Evolutionary conservation across 2,888 invertebrate species (phyloP).

Genomic region (Megalurothrips usitatus): DNA sequence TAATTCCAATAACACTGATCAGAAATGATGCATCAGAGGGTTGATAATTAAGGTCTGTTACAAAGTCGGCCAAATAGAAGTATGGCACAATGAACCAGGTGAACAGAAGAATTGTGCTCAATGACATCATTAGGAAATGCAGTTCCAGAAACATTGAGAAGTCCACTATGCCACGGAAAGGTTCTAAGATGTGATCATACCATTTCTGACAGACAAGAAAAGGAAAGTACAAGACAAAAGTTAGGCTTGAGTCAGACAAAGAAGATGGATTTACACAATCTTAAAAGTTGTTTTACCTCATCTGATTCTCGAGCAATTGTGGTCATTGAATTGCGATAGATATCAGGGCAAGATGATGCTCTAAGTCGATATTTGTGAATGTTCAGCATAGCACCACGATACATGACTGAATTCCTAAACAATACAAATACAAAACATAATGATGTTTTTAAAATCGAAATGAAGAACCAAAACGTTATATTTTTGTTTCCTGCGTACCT

Average conservation of each 20-base stretch:
- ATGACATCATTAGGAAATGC: constrained; percentile 73
- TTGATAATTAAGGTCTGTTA: constrained; percentile 63
- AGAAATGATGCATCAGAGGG: constrained; percentile 72
- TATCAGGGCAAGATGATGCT: constrained; percentile 88
- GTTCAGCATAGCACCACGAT: constrained; percentile 79
- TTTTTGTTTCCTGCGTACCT: constrained; percentile 38
- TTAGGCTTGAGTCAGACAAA: no score
- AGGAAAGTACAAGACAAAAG: no score
- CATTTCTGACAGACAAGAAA: constrained; percentile 60
- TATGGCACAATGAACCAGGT: constrained; percentile 94
- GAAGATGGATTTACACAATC: no score
- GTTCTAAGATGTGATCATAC: constrained; percentile 62
- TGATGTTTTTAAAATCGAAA: not conserved
- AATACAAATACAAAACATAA: constrained; percentile 24
- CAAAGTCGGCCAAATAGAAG: constrained; percentile 84
- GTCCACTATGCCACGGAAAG: constrained; percentile 70
- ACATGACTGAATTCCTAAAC: constrained; percentile 70
- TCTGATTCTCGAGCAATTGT: constrained; percentile 70
- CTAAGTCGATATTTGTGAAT: constrained; percentile 73
- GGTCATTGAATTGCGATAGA: constrained; percentile 84
- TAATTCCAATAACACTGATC: constrained; percentile 80
- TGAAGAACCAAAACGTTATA: not conserved
- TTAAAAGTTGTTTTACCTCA: constrained; percentile 52
- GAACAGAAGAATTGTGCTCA: constrained; percentile 84
- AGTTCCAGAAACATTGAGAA: constrained; percentile 71